Evolutionary conservation across 2,113 vertebrate genomes (phyloP), one percentile per base, ranked within the genome.

Genomic region (Bubo bubo): DNA sequence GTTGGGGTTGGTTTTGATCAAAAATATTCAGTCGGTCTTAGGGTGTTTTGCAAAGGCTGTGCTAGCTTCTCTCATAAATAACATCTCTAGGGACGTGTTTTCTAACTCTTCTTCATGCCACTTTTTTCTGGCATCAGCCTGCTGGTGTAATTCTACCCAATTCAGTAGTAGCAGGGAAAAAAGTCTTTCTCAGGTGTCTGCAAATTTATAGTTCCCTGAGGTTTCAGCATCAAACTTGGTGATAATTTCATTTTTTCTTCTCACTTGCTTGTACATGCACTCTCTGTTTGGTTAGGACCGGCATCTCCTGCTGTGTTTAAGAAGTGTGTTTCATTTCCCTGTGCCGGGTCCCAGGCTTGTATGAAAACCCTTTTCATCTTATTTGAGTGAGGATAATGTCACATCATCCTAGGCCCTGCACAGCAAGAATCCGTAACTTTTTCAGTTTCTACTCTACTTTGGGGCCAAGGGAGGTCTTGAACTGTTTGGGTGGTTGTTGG

Each of bases 281-380:
- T 89, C 45, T 5, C 3, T 64, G 45, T 87, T 63, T 84, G 72
- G 28, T 64, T 64, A 73, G 53, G 74, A 27, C 59, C n/a, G 62
- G 39, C 37, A 26, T 74, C 79, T 92, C 90, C 88, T 0, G 13
- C 1, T 0, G 86, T 50, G 74, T 93, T 93, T 86, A 94, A 95
- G 81, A 74, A 95, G 34, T 3, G 18, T 49, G 12, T 88, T 84
- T 80, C 72, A 7, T 76, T 96, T 81, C 75, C 89, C 52, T 43
- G 39, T 50, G 56, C 91, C 86, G 68, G 52, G 62, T 90, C 91
- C 86, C 67, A 85, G 66, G 73, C 83, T 97, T 76, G 56, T 62
- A 62, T 86, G 83, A 80, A 94, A 95, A 34, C 86, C 60, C 53
- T 91, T 79, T 96, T 93, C 76, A 49, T 95, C 90, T 89, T 56